These are phyloP conservation scores for Caerostris extrusa DNA, from an alignment of 1,140 invertebrate species.

Conservation along the genomic window DNA sequence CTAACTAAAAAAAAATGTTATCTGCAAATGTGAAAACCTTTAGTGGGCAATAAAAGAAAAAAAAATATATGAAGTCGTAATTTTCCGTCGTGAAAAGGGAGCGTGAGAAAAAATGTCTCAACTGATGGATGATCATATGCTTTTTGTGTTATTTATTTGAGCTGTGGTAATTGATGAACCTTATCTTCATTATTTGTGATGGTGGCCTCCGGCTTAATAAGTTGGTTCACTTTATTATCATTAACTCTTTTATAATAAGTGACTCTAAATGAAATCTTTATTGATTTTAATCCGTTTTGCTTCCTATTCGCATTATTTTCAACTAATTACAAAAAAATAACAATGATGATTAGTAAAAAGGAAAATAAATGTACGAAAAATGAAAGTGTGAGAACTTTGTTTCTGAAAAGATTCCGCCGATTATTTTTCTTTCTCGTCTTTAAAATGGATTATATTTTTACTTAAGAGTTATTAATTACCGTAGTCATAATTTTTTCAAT, in stretches of 20 bases:
- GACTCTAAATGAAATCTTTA: slow-evolving; percentile 45
- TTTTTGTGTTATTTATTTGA: slow-evolving; percentile 39
- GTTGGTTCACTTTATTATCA: slow-evolving; percentile 54
- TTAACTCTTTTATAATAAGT: slow-evolving; percentile 8
- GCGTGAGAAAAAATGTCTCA: slow-evolving; percentile 64
- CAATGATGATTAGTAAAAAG: too few relatives aligned
- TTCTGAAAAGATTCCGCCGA: not conserved
- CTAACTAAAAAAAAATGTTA: too few relatives aligned
- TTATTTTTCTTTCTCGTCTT: not conserved
- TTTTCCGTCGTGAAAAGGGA: not conserved
- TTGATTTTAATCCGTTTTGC: slow-evolving; percentile 44
- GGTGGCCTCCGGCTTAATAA: slow-evolving; percentile 25
- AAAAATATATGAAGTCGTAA: slow-evolving; percentile 14
- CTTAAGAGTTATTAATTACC: not conserved
- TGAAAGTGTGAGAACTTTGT: not conserved
- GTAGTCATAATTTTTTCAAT: too few relatives aligned
- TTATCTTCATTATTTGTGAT: slow-evolving; percentile 51
- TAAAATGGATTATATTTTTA: not conserved
- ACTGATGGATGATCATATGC: slow-evolving; percentile 47
- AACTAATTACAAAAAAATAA: not conserved
- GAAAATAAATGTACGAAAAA: not conserved
- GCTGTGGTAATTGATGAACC: slow-evolving; percentile 58
- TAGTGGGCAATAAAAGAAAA: not conserved
- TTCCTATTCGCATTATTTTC: slow-evolving; percentile 15
- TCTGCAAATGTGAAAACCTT: not conserved